Conservation (phyloP, 2,113 vertebrate genomes). For the Propithecus coquereli region DNA sequence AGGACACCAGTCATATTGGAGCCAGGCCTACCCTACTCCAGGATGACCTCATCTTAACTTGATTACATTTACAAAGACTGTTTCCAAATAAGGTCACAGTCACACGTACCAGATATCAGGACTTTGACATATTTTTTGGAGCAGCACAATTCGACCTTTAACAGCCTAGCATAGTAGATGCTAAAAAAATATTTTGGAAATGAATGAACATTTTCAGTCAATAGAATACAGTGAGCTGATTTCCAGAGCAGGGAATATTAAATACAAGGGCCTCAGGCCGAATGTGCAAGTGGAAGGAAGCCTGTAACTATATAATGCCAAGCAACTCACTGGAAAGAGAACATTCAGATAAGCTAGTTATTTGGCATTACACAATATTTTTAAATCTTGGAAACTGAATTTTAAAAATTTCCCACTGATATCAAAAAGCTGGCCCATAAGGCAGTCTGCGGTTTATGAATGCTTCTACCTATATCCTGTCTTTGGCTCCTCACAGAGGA, state of each 20-base stretch:
- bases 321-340: neutral
- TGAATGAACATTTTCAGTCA: constrained; percentile 4
- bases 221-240: neutral
- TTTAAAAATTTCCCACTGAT: neutral
- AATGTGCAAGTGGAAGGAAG: neutral
- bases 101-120: neutral
- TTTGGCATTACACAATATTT: neutral
- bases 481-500: neutral
- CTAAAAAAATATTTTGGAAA: neutral
- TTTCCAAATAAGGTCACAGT: neutral
- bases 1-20: neutral
- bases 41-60: neutral
- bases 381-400: neutral
- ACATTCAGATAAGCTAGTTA: neutral
- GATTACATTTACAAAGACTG: neutral
- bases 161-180: neutral
- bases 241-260: neutral
- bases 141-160: neutral
- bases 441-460: neutral
- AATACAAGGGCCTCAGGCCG: neutral
- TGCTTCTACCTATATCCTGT: neutral
- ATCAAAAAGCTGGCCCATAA: neutral
- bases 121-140: neutral
- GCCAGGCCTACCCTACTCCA: neutral
- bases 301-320: neutral